Conservation (phyloP, 2,113 vertebrate species). For the Perca fluviatilis region DNA sequence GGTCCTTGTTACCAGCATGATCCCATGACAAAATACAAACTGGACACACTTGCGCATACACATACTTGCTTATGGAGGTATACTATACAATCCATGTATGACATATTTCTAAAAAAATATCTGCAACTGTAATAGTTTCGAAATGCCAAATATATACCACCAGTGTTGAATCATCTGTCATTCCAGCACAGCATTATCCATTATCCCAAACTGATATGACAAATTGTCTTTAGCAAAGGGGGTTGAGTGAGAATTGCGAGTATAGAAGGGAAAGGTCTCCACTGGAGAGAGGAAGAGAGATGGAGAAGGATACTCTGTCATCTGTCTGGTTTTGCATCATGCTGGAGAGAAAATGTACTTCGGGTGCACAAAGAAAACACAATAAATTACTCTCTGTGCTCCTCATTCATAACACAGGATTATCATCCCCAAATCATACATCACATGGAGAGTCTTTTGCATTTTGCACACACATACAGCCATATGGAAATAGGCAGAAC, state of each 20-base stretch:
- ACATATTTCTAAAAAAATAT: conserved; percentile 54
- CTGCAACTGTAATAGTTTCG: conserved; percentile 32
- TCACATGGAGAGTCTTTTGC: conserved; percentile 62
- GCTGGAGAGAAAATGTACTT: conserved; percentile 65
- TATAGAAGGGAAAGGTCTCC: conserved; percentile 23
- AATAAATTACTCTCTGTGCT: conserved; percentile 75
- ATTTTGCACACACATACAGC: conserved; percentile 58
- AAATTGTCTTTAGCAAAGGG: conserved; percentile 41
- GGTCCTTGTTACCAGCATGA: conserved; percentile 60
- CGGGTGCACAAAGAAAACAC: conserved; percentile 70
- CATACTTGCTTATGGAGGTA: neutral
- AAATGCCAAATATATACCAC: conserved; percentile 32
- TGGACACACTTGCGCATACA: conserved; percentile 19
- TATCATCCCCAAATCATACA: conserved; percentile 73
- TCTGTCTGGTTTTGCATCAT: conserved; percentile 54
- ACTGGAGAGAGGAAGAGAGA: conserved; percentile 42
- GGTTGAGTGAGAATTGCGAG: conserved; percentile 41
- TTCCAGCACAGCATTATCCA: conserved; percentile 46
- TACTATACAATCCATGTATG: conserved; percentile 10
- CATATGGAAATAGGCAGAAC: conserved; percentile 64
- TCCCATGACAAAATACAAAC: conserved; percentile 55
- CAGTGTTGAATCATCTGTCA: conserved; percentile 32
- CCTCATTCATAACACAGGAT: conserved; percentile 75
- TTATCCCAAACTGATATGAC: conserved; percentile 46
- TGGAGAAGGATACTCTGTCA: conserved; percentile 46